These are phyloP conservation scores for Alfaro cultratus DNA, from an alignment of 2,797 vertebrate species.

Conservation along the genomic window DNA sequence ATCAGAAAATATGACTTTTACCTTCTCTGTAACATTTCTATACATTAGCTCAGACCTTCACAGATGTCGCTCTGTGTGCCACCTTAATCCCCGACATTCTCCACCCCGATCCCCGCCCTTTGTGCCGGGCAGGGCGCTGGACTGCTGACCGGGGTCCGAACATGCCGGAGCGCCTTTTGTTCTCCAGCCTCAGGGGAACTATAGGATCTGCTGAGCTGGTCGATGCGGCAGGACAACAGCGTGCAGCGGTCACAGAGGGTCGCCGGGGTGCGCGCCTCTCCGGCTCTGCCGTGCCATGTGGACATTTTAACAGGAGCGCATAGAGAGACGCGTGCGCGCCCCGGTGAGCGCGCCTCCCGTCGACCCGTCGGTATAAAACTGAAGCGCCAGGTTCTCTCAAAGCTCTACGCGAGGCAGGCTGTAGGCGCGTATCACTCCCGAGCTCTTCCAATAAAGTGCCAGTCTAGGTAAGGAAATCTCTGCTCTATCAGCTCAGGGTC, in stretches of 20 bases:
- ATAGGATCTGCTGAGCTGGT: constrained; percentile 82
- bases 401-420: constrained; percentile 80
- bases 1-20: constrained; percentile 4
- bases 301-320: not conserved
- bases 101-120: constrained; percentile 60
- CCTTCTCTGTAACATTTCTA: constrained; percentile 8
- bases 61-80: constrained; percentile 13
- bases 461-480: constrained; percentile 79
- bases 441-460: constrained; percentile 73
- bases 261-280: constrained; percentile 38
- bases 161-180: constrained; percentile 76
- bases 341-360: constrained; percentile 40
- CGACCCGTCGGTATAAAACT: constrained; percentile 79
- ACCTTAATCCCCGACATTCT: constrained; percentile 77
- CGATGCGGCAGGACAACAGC: constrained; percentile 53
- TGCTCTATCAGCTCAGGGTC: constrained; percentile 44
- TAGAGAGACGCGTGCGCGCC: constrained; percentile 37
- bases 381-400: constrained; percentile 81
- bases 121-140: constrained; percentile 63
- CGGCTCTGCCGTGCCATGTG: not conserved
- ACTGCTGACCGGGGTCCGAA: constrained; percentile 83
- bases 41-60: not conserved
- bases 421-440: constrained; percentile 70
- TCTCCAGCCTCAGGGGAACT: constrained; percentile 45
- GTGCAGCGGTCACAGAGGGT: constrained; percentile 8